Conservation (phyloP, 1,140 invertebrate genomes). For the Cydia strobilella region DNA sequence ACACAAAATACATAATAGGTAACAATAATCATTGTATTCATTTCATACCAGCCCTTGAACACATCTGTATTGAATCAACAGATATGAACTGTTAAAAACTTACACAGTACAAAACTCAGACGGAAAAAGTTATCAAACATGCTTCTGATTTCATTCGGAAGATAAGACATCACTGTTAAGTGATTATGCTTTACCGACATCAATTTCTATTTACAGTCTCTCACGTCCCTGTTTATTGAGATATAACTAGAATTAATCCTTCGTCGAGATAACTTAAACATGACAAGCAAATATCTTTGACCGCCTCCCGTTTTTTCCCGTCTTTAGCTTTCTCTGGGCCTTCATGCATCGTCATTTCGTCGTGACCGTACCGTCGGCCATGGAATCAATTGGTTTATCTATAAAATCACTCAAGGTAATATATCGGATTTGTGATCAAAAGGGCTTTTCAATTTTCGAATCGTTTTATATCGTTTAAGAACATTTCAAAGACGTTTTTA, state of each 20-base stretch:
- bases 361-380: neutral
- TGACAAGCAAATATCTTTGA: neutral
- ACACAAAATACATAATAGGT: no score
- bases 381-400: neutral
- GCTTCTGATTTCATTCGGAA: neutral
- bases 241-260: neutral
- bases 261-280: neutral
- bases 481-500: neutral
- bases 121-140: neutral
- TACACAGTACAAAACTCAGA: no score
- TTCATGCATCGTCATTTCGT: neutral
- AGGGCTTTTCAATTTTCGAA: slow-evolving; percentile 16
- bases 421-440: slow-evolving; percentile 13
- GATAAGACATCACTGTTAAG: slow-evolving; percentile 10
- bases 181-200: neutral
- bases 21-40: no score
- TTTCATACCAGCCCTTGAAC: no score
- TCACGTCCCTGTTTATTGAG: slow-evolving; percentile 12
- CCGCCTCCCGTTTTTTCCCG: neutral
- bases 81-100: no score
- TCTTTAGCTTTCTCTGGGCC: neutral
- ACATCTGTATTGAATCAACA: no score
- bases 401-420: neutral
- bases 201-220: neutral
- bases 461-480: neutral